A percentile compares a stretch with the other conserved stretches of the same genome.
phyloP scores from a whole-genome alignment of 2,113 vertebrate genomes.

The Tenrec ecaudatus region DNA sequence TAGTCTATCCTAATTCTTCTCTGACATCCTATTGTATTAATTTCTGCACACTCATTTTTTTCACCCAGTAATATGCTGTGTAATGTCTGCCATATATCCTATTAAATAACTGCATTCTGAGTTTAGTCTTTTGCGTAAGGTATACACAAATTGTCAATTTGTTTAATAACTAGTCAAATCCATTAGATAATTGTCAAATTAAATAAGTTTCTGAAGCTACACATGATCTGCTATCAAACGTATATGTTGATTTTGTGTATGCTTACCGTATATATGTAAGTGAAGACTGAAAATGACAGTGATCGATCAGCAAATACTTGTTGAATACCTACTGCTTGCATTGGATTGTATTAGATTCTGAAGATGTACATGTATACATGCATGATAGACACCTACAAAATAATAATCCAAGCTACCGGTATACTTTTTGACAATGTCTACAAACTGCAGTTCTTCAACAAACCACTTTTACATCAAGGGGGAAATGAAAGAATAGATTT shows the following conservation, averaged over 20 bases:
- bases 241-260: no score
- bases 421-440: conserved; percentile 16
- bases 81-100: not conserved
- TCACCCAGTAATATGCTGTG: not conserved
- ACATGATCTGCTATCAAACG: not conserved
- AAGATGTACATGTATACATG: not conserved
- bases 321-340: not conserved
- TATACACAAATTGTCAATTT: not conserved
- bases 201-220: not conserved
- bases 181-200: not conserved
- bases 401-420: conserved; percentile 1
- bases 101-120: not conserved
- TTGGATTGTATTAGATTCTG: no score
- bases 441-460: not conserved
- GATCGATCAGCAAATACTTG: not conserved
- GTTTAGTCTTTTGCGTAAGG: not conserved
- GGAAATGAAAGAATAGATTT: not conserved
- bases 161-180: no score
- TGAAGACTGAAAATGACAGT: conserved; percentile 19
- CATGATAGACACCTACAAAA: not conserved
- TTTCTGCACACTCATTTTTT: not conserved
- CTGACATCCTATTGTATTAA: not conserved
- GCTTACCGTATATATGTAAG: no score
- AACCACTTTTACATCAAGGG: not conserved
- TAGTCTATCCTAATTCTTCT: not conserved